Evolutionary conservation across 2,113 vertebrate genomes (phyloP), one percentile per base, ranked within the genome.

Genomic region (Agapornis roseicollis): DNA sequence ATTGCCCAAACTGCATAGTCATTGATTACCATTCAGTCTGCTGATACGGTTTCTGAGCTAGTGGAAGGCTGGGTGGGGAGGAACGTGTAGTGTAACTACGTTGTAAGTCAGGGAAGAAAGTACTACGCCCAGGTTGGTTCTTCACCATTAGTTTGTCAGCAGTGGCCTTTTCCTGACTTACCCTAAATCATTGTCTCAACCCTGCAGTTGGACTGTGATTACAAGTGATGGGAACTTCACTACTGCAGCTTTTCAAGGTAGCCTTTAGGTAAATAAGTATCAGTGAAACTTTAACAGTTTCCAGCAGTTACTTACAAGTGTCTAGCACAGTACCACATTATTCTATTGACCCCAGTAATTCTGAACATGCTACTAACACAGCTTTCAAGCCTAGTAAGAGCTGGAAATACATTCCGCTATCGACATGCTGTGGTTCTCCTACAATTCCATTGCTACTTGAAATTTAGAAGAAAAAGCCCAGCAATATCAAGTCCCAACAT

Each of bases 21-120:
- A 92, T 93, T 96, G 85, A 93, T 94, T 94, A 93, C 81, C 49
- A 70, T 80, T 95, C 89, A 93, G 86, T 50, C 89, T 92, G 83
- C 81, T 65, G 81, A 85, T 46, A 63, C 0, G 0, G 17, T 6
- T 55, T 66, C 47, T 63, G 68, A 92, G 76, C 23, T 70, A 44
- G 44, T 29, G 49, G 44, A 47, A 85, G 27, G 55, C 35, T 80
- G 39, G 4, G 8, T 37, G 28, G 29, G 29, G 44, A 68, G 24
- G 28, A 27, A 84, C 29, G 69, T 66, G 71, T 74, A 90, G 46
- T 18, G 3, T 58, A 82, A 85, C 52, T 61, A 49, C 49, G 65
- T 61, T 50, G 41, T 37, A 81, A 88, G 60, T 44, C 52, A 61
- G 72, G 8, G 37, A 61, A 64, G 68, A 42, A 41, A 76, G 29